Base-by-base conservation (phyloP, 37 sponge, comb jelly and placozoan genomes). In the Ianthella basta region DNA sequence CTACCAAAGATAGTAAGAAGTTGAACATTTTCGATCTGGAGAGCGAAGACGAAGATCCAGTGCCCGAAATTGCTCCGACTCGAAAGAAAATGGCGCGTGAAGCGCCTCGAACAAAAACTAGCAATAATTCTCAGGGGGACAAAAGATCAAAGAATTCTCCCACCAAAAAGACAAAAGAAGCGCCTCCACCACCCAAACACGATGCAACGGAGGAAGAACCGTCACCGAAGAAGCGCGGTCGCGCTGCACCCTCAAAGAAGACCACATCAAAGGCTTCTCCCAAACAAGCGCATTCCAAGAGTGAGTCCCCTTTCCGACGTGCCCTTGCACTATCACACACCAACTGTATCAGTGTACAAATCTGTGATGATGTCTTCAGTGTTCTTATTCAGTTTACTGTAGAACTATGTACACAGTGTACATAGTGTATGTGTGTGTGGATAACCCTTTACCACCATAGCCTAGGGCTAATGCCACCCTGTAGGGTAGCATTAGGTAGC, bases 11-110 rank as follows among this genome's bases (percentile, higher is more conserved):
- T 13, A 69, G 33, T 30, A n/a, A 30, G 34, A 69, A 69, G 6
- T 16, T 69, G 19, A 69, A 69, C 34, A 33, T 69, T 1, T 69
- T 69, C 34, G 70, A 69, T 16, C 34, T 69, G 70, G 35, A 34
- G 18, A 69, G 70, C 34, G 70, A 69, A 27, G 50, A 44, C 50
- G 70, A 69, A 1, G 70, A 69, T 1, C 34, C 70, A 30, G 70
- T 18, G 4, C 27, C 70, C 70, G 27, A 69, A 6, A 30, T 33
- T 30, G 34, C 29, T 18, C 12, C 29, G 70, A 0, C 18, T 1
- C 10, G 34, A 30, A 34, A 32, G 35, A 69, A 69, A 30, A 30
- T 30, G 18, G 70, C 70, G 29, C 34, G 33, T 18, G 10, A 18
- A 34, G 35, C 70, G 18, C 18, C 10, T 32, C 70, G 70, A 32